These are phyloP conservation scores for Parnassius smintheus DNA, from an alignment of 2,888 invertebrate genomes.

Conservation along the genomic window DNA sequence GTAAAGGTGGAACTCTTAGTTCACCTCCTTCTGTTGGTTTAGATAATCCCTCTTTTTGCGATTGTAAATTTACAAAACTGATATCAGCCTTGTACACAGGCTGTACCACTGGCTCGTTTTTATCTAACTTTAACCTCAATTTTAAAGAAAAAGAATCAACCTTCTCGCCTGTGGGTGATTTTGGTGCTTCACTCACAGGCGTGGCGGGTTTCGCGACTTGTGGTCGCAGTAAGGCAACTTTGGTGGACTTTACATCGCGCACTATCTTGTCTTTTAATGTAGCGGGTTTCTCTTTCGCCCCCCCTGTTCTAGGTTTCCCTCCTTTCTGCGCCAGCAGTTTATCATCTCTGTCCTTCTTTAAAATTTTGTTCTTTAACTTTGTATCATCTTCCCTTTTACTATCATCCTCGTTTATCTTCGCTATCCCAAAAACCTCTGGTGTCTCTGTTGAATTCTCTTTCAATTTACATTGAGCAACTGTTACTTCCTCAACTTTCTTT, in stretches of 20 bases:
- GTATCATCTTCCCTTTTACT: slow-evolving; percentile 46
- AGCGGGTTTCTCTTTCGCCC: slow-evolving; percentile 67
- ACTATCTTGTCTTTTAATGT: slow-evolving; percentile 67
- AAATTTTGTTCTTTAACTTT: slow-evolving; percentile 41
- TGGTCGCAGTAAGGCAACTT: slow-evolving; percentile 64
- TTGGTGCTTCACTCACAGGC: slow-evolving; percentile 52
- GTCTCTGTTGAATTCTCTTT: slow-evolving; percentile 61
- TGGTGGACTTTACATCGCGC: slow-evolving; percentile 64
- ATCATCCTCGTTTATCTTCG: slow-evolving; percentile 63
- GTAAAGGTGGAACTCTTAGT: slow-evolving; percentile 92
- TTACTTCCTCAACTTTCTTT: slow-evolving; percentile 78
- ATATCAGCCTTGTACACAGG: slow-evolving; percentile 91
- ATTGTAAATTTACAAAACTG: slow-evolving; percentile 83
- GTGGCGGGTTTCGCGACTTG: slow-evolving; percentile 47
- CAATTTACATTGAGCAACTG: slow-evolving; percentile 65
- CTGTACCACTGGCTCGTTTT: slow-evolving; percentile 88
- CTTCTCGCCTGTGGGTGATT: slow-evolving; percentile 68
- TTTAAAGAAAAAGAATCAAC: slow-evolving; percentile 86
- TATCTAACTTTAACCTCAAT: slow-evolving; percentile 90
- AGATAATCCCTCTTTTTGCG: slow-evolving; percentile 68
- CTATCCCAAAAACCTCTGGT: slow-evolving; percentile 81
- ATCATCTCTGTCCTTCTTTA: slow-evolving; percentile 54
- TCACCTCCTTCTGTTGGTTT: slow-evolving; percentile 82
- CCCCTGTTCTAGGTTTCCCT: slow-evolving; percentile 61
- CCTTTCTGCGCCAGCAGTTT: slow-evolving; percentile 60